Evolutionary conservation across 2,113 vertebrate genomes (phyloP).

Genomic region (Illadopsis cleaveri): DNA sequence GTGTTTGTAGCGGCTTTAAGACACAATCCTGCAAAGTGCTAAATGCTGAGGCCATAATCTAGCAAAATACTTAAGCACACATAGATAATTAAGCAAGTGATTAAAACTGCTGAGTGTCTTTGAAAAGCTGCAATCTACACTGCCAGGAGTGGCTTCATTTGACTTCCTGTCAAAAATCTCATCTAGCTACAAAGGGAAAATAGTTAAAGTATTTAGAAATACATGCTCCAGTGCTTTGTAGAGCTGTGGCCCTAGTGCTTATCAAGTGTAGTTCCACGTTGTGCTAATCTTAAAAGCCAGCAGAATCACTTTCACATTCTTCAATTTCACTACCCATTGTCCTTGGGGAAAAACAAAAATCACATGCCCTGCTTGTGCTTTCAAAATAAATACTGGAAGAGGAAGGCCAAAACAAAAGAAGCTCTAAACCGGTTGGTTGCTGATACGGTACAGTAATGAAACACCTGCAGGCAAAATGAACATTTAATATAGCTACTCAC

Average conservation of each 20-base stretch:
- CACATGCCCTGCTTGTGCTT: not conserved
- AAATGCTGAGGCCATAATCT: not conserved
- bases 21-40: not conserved
- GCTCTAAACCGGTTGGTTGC: not conserved
- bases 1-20: not conserved
- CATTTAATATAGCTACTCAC: conserved; percentile 40
- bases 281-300: conserved; percentile 28
- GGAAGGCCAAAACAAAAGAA: conserved; percentile 2
- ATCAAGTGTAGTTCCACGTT: not conserved
- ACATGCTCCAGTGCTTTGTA: conserved; percentile 7
- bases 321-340: not conserved
- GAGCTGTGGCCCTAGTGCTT: not conserved
- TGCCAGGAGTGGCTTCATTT: conserved; percentile 6
- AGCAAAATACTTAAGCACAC: not conserved
- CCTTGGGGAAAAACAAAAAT: not conserved
- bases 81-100: conserved; percentile 37
- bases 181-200: conserved; percentile 16
- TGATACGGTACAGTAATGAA: not conserved
- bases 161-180: conserved; percentile 44
- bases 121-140: conserved; percentile 42
- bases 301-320: not conserved
- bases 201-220: conserved; percentile 23
- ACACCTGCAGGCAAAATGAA: conserved; percentile 49
- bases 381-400: not conserved
- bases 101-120: conserved; percentile 42